A percentile compares a stretch with the other conserved stretches of the same genome.
Conservation (phyloP, 2,797 vertebrate species). For the Holocentrus rufus region DNA sequence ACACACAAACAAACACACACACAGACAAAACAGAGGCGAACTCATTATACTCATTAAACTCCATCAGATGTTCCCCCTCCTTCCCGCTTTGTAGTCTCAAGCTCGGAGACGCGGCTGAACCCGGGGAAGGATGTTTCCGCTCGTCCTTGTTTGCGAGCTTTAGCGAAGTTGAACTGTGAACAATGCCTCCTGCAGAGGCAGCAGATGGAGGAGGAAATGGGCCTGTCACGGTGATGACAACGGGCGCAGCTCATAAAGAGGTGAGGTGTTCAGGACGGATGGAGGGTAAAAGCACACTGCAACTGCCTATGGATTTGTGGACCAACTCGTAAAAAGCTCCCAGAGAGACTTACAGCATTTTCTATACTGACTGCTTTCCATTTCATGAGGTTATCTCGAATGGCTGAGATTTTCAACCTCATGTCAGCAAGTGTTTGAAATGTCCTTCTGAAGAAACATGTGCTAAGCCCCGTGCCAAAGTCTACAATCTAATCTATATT, state of each 20-base stretch:
- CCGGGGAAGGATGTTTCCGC: constrained; percentile 18
- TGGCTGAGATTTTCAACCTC: not conserved
- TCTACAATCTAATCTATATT: constrained; percentile 16
- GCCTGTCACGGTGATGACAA: constrained; percentile 6
- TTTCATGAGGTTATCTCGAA: constrained; percentile 1
- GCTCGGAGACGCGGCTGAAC: not conserved
- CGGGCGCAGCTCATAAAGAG: constrained; percentile 40
- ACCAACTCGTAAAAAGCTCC: constrained; percentile 59
- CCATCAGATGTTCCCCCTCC: not conserved
- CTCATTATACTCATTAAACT: not conserved
- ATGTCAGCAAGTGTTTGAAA: not conserved
- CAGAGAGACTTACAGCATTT: not conserved
- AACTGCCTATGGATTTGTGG: constrained; percentile 36
- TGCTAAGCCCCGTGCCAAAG: constrained; percentile 42
- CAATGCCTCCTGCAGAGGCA: constrained; percentile 22
- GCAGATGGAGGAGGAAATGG: constrained; percentile 41
- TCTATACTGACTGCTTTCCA: constrained; percentile 20
- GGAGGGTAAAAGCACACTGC: constrained; percentile 29
- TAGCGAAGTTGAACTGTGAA: constrained; percentile 8
- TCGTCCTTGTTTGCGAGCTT: constrained; percentile 13
- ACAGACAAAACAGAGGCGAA: not conserved
- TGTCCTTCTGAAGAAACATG: not conserved
- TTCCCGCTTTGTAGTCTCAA: not conserved
- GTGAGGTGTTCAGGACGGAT: constrained; percentile 19
- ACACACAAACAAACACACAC: constrained; percentile 42